Percentiles rank a stretch among this genome's conserved stretches.
Conservation (phyloP, 2,888 invertebrate species). For the Orthosia cruda region DNA sequence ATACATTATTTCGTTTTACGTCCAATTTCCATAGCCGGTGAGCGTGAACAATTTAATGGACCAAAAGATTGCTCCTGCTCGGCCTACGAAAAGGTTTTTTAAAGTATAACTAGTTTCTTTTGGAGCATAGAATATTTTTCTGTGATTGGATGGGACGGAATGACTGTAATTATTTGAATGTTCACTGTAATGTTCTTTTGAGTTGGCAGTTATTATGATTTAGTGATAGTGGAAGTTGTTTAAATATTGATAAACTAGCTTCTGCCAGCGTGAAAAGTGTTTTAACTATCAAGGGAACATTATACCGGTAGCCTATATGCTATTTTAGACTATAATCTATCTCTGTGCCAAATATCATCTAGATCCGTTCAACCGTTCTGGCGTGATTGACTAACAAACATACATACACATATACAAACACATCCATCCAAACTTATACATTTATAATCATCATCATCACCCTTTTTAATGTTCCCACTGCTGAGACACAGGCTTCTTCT, state of each 20-base stretch:
- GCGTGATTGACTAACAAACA: too few species aligned
- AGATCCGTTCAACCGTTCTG: too few species aligned
- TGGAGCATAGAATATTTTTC: constrained; percentile 57
- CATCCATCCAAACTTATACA: too few species aligned
- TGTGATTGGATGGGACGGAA: constrained; percentile 22
- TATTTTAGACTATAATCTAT: too few species aligned
- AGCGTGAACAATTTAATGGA: constrained; percentile 91
- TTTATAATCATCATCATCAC: too few species aligned
- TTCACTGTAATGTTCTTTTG: constrained; percentile 22
- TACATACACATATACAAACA: too few species aligned
- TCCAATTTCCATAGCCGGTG: constrained; percentile 91
- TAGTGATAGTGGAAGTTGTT: background rate
- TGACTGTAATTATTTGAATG: constrained; percentile 33
- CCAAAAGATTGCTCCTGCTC: constrained; percentile 89
- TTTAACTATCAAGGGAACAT: too few species aligned
- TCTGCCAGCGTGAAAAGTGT: background rate
- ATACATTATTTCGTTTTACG: constrained; percentile 89
- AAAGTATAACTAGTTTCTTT: constrained; percentile 69
- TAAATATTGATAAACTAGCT: too few species aligned
- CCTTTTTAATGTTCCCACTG: too few species aligned
- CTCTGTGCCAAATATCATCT: too few species aligned
- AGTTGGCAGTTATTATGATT: background rate
- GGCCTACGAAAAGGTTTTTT: constrained; percentile 87
- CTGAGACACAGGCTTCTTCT: too few species aligned
- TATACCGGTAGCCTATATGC: too few species aligned